Percentiles rank a stretch among this genome's conserved stretches.
Evolutionary conservation across 2,888 invertebrate genomes (phyloP).

Genomic region (Malacosoma neustria): DNA sequence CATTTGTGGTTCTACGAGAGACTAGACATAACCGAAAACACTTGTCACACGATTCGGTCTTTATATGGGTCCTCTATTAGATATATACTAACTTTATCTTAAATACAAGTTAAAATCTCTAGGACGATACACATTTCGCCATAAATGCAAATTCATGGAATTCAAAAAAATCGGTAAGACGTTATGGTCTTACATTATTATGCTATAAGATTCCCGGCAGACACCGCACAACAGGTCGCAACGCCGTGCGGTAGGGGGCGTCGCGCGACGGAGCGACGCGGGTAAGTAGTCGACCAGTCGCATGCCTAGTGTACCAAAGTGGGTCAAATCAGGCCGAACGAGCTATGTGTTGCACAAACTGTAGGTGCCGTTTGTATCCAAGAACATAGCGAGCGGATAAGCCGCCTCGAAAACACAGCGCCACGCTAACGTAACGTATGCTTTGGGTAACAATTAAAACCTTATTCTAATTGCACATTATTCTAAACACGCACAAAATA

Average conservation of each 20-base stretch:
- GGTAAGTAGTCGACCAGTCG: constrained; percentile 7
- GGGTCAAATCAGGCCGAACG: constrained; percentile 25
- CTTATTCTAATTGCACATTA: constrained; percentile 64
- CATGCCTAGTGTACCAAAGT: constrained; percentile 7
- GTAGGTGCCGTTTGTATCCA: constrained; percentile 12
- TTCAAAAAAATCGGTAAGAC: constrained; percentile 66
- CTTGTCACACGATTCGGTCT: constrained; percentile 50
- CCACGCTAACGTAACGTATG: constrained; percentile 44
- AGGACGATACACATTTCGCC: constrained; percentile 71
- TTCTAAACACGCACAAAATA: constrained; percentile 61
- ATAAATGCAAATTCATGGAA: constrained; percentile 76
- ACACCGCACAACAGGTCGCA: constrained; percentile 20
- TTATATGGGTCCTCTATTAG: constrained; percentile 47
- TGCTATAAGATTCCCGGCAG: constrained; percentile 59
- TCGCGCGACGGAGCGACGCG: too few relatives aligned
- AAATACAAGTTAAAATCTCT: constrained; percentile 70
- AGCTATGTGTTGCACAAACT: constrained; percentile 11
- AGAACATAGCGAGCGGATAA: constrained; percentile 14
- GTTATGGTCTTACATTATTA: constrained; percentile 59
- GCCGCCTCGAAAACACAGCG: constrained; percentile 26
- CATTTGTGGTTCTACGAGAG: constrained; percentile 40
- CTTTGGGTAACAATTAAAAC: constrained; percentile 66
- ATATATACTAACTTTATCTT: constrained; percentile 58
- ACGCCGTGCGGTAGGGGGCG: constrained; percentile 6
- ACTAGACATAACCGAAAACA: constrained; percentile 66